phyloP scores from a whole-genome alignment of 2,113 vertebrate genomes.

The Alethe castanea region DNA sequence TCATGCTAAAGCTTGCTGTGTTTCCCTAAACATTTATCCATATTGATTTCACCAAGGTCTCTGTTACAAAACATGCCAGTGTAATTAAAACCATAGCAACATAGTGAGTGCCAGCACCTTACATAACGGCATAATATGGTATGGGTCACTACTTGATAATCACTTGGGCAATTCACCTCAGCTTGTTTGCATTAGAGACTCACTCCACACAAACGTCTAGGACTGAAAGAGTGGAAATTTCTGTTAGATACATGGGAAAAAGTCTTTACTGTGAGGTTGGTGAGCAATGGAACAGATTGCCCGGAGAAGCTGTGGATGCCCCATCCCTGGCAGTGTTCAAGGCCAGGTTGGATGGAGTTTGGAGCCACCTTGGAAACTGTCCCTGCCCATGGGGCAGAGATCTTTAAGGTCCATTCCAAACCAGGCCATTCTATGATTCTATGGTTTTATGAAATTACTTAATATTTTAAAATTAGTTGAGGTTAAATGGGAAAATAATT shows the following conservation, averaged over 20 bases:
- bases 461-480: background rate
- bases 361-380: background rate
- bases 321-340: background rate
- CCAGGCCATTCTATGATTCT: background rate
- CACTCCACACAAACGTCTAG: background rate
- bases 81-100: background rate
- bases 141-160: background rate
- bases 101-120: background rate
- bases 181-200: background rate
- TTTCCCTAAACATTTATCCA: background rate
- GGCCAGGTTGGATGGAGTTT: background rate
- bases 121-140: background rate
- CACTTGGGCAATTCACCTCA: background rate
- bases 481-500: background rate
- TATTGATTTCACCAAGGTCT: background rate
- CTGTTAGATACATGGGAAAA: fast-evolving
- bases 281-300: background rate
- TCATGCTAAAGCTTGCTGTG: background rate
- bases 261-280: background rate
- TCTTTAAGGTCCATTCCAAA: background rate
- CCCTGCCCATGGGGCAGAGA: background rate
- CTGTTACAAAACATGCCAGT: background rate
- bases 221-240: background rate
- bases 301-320: background rate
- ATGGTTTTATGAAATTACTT: background rate